Conservation (phyloP, 2,797 vertebrate species). For the Vultur gryphus region DNA sequence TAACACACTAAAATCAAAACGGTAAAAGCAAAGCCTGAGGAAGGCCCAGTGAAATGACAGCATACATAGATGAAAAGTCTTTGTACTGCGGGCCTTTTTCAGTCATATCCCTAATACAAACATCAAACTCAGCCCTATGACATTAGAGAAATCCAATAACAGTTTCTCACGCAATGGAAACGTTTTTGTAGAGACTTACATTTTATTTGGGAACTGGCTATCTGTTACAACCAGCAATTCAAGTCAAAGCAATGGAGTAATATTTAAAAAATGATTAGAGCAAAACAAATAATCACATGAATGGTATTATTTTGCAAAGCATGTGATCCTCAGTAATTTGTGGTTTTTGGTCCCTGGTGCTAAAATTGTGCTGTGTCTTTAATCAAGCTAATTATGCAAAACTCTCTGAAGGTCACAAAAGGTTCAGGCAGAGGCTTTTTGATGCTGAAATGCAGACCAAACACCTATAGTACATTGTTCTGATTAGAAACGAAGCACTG, state of each 20-base stretch:
- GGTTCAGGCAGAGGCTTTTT: conserved; percentile 53
- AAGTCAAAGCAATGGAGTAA: conserved; percentile 35
- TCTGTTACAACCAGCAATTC: conserved; percentile 46
- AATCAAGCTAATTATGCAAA: conserved; percentile 67
- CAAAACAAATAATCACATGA: conserved; percentile 65
- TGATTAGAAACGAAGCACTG: background rate
- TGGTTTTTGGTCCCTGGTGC: conserved; percentile 47
- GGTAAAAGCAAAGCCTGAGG: background rate
- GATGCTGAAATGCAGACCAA: conserved; percentile 26
- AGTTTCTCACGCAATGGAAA: conserved; percentile 26
- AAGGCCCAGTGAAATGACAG: background rate
- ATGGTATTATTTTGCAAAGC: conserved; percentile 64
- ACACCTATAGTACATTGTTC: background rate
- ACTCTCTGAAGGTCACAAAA: conserved; percentile 53
- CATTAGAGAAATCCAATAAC: background rate
- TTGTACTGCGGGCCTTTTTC: background rate
- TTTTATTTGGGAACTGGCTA: conserved; percentile 39
- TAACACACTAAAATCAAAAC: background rate
- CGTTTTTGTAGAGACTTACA: conserved; percentile 12
- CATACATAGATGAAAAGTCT: background rate
- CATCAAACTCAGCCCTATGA: background rate
- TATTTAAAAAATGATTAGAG: conserved; percentile 62
- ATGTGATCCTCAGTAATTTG: conserved; percentile 51
- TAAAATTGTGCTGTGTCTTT: conserved; percentile 64
- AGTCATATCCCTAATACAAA: background rate